Evolutionary conservation across 2,888 invertebrate genomes (phyloP).

Genomic region (Dryobotodes eremita): DNA sequence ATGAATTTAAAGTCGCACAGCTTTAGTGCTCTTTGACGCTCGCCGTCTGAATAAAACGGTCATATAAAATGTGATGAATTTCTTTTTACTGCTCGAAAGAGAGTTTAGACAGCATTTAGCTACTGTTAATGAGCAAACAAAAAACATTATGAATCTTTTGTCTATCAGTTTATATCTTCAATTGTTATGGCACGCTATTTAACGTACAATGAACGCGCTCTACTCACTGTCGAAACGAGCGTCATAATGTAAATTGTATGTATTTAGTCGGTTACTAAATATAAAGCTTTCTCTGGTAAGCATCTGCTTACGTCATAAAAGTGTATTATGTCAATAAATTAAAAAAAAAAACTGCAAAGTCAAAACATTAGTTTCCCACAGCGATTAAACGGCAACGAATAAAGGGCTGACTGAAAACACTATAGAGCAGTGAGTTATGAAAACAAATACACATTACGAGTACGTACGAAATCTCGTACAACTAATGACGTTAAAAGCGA

Average conservation of each 20-base stretch:
- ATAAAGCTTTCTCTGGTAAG: conserved; percentile 62
- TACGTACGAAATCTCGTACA: conserved; percentile 88
- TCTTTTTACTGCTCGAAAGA: conserved; percentile 79
- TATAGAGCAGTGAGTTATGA: conserved; percentile 84
- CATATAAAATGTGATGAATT: conserved; percentile 82
- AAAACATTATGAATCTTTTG: conserved; percentile 74
- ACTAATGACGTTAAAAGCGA: conserved; percentile 89
- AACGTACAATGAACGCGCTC: conserved; percentile 70
- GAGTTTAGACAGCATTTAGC: conserved; percentile 78
- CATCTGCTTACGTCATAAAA: conserved; percentile 79
- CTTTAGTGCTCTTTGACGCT: conserved; percentile 84
- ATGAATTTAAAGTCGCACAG: conserved; percentile 89
- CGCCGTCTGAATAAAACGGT: conserved; percentile 78
- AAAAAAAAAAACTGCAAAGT: conserved; percentile 76
- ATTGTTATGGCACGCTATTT: conserved; percentile 74
- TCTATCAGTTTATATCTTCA: conserved; percentile 73
- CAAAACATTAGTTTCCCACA: conserved; percentile 87
- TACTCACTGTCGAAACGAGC: conserved; percentile 57
- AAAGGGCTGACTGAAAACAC: conserved; percentile 84
- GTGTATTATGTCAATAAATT: conserved; percentile 79
- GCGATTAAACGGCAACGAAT: conserved; percentile 82
- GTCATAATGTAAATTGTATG: conserved; percentile 63
- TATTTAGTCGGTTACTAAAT: conserved; percentile 51
- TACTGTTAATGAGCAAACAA: conserved; percentile 79
- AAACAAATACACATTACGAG: conserved; percentile 89